These are phyloP conservation scores for Synergus itoensis DNA, from an alignment of 2,888 invertebrate species.

Conservation along the genomic window DNA sequence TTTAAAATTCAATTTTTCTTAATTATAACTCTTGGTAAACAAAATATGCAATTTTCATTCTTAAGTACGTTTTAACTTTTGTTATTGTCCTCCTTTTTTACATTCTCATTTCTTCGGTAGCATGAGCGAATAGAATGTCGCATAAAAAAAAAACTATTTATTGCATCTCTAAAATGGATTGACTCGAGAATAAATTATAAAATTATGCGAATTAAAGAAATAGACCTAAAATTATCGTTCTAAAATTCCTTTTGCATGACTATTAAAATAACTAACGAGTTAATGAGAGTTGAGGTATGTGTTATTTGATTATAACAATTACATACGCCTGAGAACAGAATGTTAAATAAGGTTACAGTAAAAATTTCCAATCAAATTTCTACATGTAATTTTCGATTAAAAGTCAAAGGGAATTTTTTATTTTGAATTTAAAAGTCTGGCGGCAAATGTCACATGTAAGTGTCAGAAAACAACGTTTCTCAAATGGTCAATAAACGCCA, in stretches of 20 bases:
- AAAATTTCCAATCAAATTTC: background rate
- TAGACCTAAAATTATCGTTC: background rate
- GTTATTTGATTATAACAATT: too few species aligned
- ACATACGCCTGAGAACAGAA: too few species aligned
- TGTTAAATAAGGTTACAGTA: too few species aligned
- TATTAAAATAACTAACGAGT: background rate
- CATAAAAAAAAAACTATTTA: background rate
- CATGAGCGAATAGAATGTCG: background rate
- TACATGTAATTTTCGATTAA: background rate
- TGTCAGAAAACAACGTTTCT: conserved; percentile 69
- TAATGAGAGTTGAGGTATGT: background rate
- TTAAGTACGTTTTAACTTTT: background rate
- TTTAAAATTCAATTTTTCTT: conserved; percentile 9
- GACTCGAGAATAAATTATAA: background rate
- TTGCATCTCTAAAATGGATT: background rate
- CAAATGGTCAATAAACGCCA: conserved; percentile 71
- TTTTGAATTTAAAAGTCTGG: conserved; percentile 56
- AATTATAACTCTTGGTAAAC: background rate
- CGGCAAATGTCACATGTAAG: conserved; percentile 68
- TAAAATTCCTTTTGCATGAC: background rate
- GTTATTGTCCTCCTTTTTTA: background rate
- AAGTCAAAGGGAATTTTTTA: background rate
- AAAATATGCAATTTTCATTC: background rate
- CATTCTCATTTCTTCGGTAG: background rate
- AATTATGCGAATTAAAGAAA: background rate